These are phyloP conservation scores for Parauchenoglanis punctatus DNA, from an alignment of 2,797 vertebrate species.

Conservation along the genomic window DNA sequence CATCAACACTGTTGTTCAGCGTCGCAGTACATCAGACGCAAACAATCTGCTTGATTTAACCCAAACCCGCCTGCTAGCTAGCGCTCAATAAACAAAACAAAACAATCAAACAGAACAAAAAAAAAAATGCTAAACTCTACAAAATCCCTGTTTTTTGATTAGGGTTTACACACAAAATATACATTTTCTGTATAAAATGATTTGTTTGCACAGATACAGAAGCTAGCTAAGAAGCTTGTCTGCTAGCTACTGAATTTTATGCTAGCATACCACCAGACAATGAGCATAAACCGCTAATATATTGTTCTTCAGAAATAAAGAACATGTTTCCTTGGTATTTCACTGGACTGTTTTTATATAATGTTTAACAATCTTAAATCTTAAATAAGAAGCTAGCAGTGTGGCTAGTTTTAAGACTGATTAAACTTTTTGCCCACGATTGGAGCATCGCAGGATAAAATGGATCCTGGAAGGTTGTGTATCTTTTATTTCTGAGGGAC, in stretches of 20 bases:
- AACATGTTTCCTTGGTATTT: neutral
- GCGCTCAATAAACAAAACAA: neutral
- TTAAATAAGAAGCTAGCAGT: too few species aligned
- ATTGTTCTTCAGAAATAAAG: neutral
- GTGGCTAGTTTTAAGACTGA: neutral
- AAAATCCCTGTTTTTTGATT: neutral
- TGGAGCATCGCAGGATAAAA: neutral
- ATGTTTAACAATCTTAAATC: neutral
- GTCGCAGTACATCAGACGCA: neutral
- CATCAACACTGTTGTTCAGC: neutral
- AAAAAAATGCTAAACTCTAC: neutral
- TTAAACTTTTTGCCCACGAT: neutral
- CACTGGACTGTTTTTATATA: neutral
- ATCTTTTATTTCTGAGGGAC: neutral
- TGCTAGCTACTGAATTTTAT: neutral
- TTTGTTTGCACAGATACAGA: neutral
- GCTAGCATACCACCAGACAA: neutral
- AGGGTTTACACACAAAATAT: neutral
- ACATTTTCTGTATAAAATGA: neutral
- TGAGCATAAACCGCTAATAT: neutral
- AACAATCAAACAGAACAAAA: too few species aligned
- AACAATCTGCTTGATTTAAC: neutral
- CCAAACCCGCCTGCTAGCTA: neutral
- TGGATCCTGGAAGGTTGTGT: neutral
- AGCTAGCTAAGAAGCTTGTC: neutral